Evolutionary conservation across 37 sponge, comb jelly and placozoan genomes (phyloP), one percentile per base, ranked within the genome.

Genomic region (Haliclona indistincta): DNA sequence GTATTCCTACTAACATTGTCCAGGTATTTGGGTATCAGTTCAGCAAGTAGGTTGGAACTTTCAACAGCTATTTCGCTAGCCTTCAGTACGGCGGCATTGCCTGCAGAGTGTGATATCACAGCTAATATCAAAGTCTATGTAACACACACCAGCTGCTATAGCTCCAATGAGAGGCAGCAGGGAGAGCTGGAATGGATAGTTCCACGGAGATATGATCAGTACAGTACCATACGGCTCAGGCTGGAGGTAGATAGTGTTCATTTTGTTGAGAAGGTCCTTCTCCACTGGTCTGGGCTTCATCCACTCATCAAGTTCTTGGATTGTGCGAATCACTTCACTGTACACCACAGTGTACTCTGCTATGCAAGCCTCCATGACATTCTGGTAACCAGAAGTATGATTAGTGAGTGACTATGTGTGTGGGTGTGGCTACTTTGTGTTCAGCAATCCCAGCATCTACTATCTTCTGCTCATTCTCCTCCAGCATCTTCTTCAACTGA

Each of bases 121-220:
- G n/a, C n/a, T n/a, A n/a, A n/a, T n/a, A n/a, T n/a, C n/a, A n/a
- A 8, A 17, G 49, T 13, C 13, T 13, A 17, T 47, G 8, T 13
- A 17, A 17, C 13, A 8, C 60, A 7, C 34, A 82, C 83, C 95
- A 43, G 87, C 96, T 19, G 96, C 92, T 53, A 96, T 92, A 60
- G 88, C 96, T 20, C 97, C 97, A 33, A 84, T 58, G 0, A 96
- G 84, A 19, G 97, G 97, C 34, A 65, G 52, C 28, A 93, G 68
- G 33, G 53, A n/a, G 41, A 93, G 75, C 56, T 82, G 83, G 0
- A 96, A 29, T 20, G 97, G 97, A 65, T 93, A 96, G 81, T 96
- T 96, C 97, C 97, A 96, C 0, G 94, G 85, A 5, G 88, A 86
- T 25, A 96, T 52, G 19, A 96, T 82, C 22, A 89, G 72, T 37